A percentile compares a stretch with the other conserved stretches of the same genome.
These are phyloP conservation scores for Archivesica marissinica DNA, from an alignment of 1,140 invertebrate genomes.

Conservation along the genomic window DNA sequence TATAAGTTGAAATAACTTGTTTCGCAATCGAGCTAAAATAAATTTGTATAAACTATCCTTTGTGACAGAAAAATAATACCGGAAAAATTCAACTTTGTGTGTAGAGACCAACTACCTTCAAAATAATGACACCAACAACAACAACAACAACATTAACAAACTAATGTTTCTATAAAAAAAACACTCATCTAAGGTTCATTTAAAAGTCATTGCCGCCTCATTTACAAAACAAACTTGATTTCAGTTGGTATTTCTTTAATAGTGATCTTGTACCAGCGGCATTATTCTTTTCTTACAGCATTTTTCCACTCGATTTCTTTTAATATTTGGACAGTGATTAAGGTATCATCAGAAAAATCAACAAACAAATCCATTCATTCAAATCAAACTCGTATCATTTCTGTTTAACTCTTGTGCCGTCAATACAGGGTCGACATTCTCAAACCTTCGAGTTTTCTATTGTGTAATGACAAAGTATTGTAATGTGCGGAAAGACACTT, in stretches of 20 bases:
- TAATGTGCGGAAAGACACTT: slow-evolving; percentile 19
- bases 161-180: too few relatives aligned
- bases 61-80: too few relatives aligned
- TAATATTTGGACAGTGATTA: slow-evolving; percentile 14
- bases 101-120: too few relatives aligned
- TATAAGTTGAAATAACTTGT: too few relatives aligned
- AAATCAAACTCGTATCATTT: slow-evolving; percentile 4
- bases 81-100: too few relatives aligned
- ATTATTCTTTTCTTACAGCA: background rate
- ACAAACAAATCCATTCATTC: slow-evolving; percentile 27
- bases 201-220: background rate
- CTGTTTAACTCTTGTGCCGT: background rate
- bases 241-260: background rate
- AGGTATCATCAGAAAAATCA: slow-evolving; percentile 10
- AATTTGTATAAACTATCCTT: too few relatives aligned
- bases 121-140: too few relatives aligned
- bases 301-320: slow-evolving; percentile 30
- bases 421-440: slow-evolving; percentile 19
- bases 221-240: background rate
- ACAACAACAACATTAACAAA: too few relatives aligned
- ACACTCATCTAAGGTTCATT: background rate
- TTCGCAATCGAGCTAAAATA: too few relatives aligned
- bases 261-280: background rate
- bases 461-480: slow-evolving; percentile 16
- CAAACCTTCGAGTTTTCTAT: slow-evolving; percentile 7